These are phyloP conservation scores for Orchesella cincta DNA, from an alignment of 1,140 invertebrate species.

Conservation along the genomic window DNA sequence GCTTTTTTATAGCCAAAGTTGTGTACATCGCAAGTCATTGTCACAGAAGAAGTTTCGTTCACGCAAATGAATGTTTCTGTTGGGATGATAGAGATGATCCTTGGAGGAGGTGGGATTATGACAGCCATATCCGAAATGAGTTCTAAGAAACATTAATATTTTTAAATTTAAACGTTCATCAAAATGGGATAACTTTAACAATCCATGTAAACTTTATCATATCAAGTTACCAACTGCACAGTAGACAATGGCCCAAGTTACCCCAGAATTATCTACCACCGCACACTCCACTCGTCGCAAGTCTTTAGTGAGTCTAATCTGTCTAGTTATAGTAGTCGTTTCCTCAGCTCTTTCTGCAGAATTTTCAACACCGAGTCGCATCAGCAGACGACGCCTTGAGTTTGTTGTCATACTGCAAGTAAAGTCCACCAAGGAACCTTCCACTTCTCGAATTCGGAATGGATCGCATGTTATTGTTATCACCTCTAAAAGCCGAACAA, in stretches of 20 bases:
- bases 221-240: background rate
- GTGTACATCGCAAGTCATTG: background rate
- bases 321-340: background rate
- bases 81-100: slow-evolving; percentile 64
- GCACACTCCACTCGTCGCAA: background rate
- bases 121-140: background rate
- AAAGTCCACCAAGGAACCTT: slow-evolving; percentile 11
- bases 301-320: background rate
- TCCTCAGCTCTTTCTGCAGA: background rate
- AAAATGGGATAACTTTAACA: background rate
- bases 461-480: slow-evolving; percentile 6
- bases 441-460: slow-evolving; percentile 15
- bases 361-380: background rate
- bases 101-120: slow-evolving; percentile 51
- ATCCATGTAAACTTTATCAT: background rate
- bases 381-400: background rate
- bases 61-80: slow-evolving; percentile 33
- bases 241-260: slow-evolving; percentile 1
- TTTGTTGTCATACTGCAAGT: slow-evolving; percentile 21
- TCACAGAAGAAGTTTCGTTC: background rate
- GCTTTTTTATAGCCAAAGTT: slow-evolving; percentile 4
- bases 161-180: background rate
- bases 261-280: background rate
- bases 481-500: slow-evolving; percentile 13
- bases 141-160: slow-evolving; percentile 9